phyloP scores from a whole-genome alignment of 2,113 vertebrate species.

The Phrynocephalus versicolor region DNA sequence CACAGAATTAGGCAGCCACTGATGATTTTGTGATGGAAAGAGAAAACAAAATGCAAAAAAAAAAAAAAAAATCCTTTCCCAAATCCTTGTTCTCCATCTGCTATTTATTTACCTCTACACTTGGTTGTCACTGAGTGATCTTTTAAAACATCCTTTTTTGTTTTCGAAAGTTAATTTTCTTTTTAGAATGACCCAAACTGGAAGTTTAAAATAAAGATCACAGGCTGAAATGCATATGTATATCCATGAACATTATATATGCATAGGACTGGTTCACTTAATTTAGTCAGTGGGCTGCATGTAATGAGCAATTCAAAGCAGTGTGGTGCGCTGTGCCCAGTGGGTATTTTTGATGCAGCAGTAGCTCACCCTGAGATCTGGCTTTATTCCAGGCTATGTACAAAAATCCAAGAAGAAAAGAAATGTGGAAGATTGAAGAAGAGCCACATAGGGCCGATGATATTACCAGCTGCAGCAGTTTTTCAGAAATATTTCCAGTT shows the following conservation, averaged over 20 bases:
- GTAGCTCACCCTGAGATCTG: neutral
- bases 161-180: neutral
- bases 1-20: neutral
- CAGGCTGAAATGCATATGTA: neutral
- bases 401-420: neutral
- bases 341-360: neutral
- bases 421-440: no score
- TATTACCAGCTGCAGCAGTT: no score
- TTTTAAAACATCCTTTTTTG: neutral
- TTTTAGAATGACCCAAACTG: neutral
- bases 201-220: neutral
- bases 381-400: neutral
- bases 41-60: neutral
- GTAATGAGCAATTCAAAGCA: neutral
- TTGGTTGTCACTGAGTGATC: no score
- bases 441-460: no score
- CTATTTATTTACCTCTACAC: neutral
- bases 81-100: neutral
- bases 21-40: neutral
- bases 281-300: neutral
- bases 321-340: no score
- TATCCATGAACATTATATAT: neutral
- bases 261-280: neutral
- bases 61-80: neutral
- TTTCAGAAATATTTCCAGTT: no score